Percentiles rank a stretch among this genome's conserved stretches.
Conservation (phyloP, 2,888 invertebrate genomes). For the Sussaba pulchella region DNA sequence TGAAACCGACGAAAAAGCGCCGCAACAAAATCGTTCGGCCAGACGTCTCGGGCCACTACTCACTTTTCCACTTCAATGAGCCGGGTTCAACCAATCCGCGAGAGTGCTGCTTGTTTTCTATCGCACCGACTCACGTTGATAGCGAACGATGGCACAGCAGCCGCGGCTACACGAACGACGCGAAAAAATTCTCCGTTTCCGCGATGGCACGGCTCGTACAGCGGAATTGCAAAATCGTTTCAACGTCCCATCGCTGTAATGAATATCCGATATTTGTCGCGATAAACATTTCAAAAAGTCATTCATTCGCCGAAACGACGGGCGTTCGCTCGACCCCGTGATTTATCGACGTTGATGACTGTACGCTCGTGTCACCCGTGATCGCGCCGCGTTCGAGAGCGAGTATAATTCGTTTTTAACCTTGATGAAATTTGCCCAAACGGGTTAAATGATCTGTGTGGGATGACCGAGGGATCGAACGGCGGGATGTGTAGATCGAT, state of each 20-base stretch:
- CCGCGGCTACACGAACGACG: neutral
- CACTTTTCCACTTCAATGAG: slow-evolving; percentile 32
- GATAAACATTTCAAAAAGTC: neutral
- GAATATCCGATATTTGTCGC: slow-evolving; percentile 16
- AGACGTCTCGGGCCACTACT: slow-evolving; percentile 7
- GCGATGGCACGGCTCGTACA: neutral
- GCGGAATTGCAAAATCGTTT: neutral
- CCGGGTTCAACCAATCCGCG: slow-evolving; percentile 28
- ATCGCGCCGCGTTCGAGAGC: slow-evolving; percentile 4
- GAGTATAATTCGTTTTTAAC: neutral
- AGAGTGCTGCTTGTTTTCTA: slow-evolving; percentile 41
- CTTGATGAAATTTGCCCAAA: neutral
- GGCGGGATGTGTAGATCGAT: too few relatives aligned
- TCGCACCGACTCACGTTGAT: neutral
- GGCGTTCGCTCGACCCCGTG: neutral
- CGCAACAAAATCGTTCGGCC: slow-evolving; percentile 26
- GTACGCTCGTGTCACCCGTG: neutral
- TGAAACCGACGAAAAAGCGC: slow-evolving; percentile 15
- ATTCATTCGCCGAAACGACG: slow-evolving; percentile 6
- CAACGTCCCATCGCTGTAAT: neutral
- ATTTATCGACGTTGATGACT: slow-evolving; percentile 17
- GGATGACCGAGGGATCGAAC: neutral
- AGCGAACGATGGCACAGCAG: neutral
- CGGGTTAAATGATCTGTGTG: slow-evolving; percentile 19
- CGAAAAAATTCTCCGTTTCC: neutral